A percentile compares a stretch with the other conserved stretches of the same genome.
phyloP scores from a whole-genome alignment of 2,113 vertebrate genomes.

The Ivindomyrus marchei region DNA sequence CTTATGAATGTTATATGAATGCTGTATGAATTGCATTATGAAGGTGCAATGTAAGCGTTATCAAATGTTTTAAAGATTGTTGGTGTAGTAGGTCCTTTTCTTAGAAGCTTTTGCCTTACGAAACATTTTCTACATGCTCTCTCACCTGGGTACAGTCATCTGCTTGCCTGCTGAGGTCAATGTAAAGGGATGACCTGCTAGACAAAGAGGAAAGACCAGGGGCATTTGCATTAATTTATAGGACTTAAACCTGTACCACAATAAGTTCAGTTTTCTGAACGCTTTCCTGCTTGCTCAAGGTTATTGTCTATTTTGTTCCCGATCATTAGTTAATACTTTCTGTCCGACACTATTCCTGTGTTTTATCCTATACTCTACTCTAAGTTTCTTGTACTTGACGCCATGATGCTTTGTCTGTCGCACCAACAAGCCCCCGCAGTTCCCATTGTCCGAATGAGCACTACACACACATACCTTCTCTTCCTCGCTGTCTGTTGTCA shows the following conservation, averaged over 20 bases:
- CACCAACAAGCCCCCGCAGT: background rate
- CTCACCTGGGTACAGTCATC: background rate
- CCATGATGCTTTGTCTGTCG: background rate
- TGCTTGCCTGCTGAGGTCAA: background rate
- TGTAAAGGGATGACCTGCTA: background rate
- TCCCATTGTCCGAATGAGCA: background rate
- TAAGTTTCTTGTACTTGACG: background rate
- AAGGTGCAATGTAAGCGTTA: background rate
- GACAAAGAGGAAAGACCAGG: background rate
- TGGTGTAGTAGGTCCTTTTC: background rate
- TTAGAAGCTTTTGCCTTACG: background rate
- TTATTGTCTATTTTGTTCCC: background rate
- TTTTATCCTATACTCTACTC: background rate
- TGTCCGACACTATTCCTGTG: background rate
- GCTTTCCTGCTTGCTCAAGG: background rate
- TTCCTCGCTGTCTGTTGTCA: constrained; percentile 28
- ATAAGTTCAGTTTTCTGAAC: background rate
- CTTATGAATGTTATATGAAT: background rate
- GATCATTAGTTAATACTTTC: background rate
- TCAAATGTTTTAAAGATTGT: background rate
- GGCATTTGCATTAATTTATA: background rate
- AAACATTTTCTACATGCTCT: background rate
- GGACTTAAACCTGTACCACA: background rate
- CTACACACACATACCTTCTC: background rate
- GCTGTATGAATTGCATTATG: background rate